Evolutionary conservation across 2,113 vertebrate genomes (phyloP).

Genomic region (Taxidea taxus): DNA sequence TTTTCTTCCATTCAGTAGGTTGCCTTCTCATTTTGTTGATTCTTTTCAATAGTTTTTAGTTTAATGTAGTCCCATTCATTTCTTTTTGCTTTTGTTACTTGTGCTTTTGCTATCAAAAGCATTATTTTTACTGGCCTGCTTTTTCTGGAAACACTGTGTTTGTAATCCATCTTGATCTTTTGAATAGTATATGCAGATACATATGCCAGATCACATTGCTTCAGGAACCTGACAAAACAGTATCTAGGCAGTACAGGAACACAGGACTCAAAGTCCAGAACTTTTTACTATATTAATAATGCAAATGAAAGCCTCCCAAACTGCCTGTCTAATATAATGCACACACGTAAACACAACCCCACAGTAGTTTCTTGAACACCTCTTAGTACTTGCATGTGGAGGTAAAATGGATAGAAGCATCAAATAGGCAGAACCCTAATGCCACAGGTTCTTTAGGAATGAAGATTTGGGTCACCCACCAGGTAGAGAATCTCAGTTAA

Average conservation of each 20-base stretch:
- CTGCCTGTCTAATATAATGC: neutral
- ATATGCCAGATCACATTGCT: neutral
- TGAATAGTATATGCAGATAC: neutral
- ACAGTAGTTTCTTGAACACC: neutral
- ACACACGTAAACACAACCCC: neutral
- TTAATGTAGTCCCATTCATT: neutral
- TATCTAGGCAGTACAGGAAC: neutral
- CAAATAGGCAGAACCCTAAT: neutral
- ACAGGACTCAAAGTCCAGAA: neutral
- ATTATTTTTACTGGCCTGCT: neutral
- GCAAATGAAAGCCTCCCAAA: neutral
- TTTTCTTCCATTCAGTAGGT: neutral
- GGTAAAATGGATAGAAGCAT: neutral
- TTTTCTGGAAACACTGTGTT: neutral
- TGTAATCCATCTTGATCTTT: neutral
- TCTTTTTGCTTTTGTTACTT: neutral
- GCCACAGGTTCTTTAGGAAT: neutral
- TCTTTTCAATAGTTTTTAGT: neutral
- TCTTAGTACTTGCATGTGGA: neutral
- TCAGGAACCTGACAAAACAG: neutral
- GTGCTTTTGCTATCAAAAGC: neutral
- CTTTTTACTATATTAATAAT: neutral
- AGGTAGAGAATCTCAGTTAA: neutral
- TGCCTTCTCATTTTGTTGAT: neutral
- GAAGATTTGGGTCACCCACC: neutral